Base-by-base conservation (phyloP, 2,113 vertebrate species). In the Ellobius talpinus region DNA sequence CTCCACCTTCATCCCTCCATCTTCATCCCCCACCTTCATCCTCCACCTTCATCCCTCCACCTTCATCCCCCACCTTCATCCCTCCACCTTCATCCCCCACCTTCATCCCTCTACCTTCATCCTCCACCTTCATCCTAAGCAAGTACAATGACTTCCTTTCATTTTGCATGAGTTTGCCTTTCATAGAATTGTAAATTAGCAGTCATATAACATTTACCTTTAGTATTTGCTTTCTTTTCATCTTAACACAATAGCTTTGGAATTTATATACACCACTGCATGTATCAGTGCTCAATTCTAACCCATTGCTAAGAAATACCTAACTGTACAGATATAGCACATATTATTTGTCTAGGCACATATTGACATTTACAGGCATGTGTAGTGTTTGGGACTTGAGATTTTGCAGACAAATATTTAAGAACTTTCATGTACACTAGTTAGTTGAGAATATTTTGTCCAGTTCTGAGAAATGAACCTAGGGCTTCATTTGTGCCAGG, bases 111-210 rank as follows among this genome's bases (percentile, higher is more conserved):
- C 19, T 19, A 58, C 55, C 55, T 47, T 47, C 47, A 47, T 47
- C 47, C 26, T 70, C 74, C 19, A 21, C 31, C 42, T 93, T 9
- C 74, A 68, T 11, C 84, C 29, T 31, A 81, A 73, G 66, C 26
- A 87, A 65, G 61, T 58, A 55, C 16, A 52, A 10, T 52, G 72
- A 39, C 45, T 77, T 58, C 61, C 87, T 86, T 11, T 36, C 45
- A 65, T 42, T 91, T 65, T 36, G 26, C 7, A 21, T 63, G n/a
- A 95, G 14, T 72, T 52, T 55, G 13, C 33, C 55, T 68, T 91
- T 92, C 68, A 72, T 45, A 90, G 17, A 94, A 74, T 61, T 93
- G 42, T 16, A 14, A 52, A 90, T 45, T 73, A 95, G 65, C 42
- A 52, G 63, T n/a, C 79, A 72, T 36, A 42, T 68, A 87, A 88